Evolutionary conservation across 2,797 vertebrate genomes (phyloP), one percentile per base, ranked within the genome.

Genomic region (Buphagus erythrorhynchus): DNA sequence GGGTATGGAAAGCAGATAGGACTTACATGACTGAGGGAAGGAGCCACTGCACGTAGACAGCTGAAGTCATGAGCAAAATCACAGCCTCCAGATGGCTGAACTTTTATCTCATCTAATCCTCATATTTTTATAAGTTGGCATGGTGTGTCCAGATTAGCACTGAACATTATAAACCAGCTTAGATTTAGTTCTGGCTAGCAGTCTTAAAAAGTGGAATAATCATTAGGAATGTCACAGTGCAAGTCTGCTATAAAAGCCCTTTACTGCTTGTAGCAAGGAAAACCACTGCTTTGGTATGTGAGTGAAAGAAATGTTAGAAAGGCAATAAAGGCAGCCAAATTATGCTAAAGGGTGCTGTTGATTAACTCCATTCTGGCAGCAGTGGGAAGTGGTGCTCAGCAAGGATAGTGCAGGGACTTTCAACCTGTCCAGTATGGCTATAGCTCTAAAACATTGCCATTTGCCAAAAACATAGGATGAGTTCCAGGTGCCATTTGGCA

Each of bases 21-120:
- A 77, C 36, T 62, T 54, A 13, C 0, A 35, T 46, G 85, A 68
- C 90, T 55, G 75, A 85, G 88, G 67, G 87, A 95, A 95, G 61
- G 82, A 92, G 66, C 68, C 25, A 33, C 52, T 58, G 90, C 85
- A 95, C 11, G 6, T 76, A 91, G 71, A 90, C 86, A 94, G 82
- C 71, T 90, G 76, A 96, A 95, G 63, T 87, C 92, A 51, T 83
- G 83, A 92, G 87, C 89, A 94, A 93, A 97, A 96, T 87, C 88
- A 89, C 14, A 7, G 66, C 55, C 71, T 94, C 81, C 93, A 98
- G 94, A 96, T 92, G 95, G 81, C 79, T 94, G 65, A 85, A 88
- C 79, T 95, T 94, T 96, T 88, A 97, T 94, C 88, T 92, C 94
- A 76, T 78, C 68, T 97, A 96, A 97, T 92, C 91, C 85, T 89